phyloP scores from a whole-genome alignment of 2,113 vertebrate genomes.

The Dasyurus viverrinus region DNA sequence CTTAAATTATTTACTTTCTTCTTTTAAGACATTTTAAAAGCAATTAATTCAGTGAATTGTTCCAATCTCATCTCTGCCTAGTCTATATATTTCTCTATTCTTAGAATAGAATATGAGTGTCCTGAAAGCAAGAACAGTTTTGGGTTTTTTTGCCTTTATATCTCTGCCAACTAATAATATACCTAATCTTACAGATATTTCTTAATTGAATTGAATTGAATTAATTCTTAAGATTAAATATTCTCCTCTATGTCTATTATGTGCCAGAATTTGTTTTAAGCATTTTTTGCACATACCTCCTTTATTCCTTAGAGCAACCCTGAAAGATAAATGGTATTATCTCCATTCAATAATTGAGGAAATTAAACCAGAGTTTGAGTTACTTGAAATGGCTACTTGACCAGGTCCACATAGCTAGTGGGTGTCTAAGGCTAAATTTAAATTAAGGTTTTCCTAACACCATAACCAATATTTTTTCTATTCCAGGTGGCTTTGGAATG shows the following conservation, averaged over 20 bases:
- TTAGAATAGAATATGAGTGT: neutral
- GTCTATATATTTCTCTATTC: neutral
- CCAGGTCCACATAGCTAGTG: neutral
- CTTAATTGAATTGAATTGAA: neutral
- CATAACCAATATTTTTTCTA: neutral
- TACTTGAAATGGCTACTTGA: neutral
- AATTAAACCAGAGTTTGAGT: neutral
- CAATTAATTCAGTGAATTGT: neutral
- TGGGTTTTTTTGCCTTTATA: neutral
- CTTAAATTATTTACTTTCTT: neutral
- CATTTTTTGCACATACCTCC: neutral
- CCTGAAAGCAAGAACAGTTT: rapidly evolving
- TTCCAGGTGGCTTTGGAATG: neutral
- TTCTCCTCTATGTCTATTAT: neutral
- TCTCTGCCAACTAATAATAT: neutral
- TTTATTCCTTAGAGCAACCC: neutral
- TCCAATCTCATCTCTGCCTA: neutral
- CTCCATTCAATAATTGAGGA: neutral
- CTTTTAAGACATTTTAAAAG: neutral
- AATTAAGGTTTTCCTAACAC: neutral
- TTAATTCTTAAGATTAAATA: neutral
- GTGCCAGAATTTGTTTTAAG: neutral
- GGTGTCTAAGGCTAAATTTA: neutral
- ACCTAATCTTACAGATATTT: neutral
- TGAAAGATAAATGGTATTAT: neutral